A percentile compares a stretch with the other conserved stretches of the same genome.
phyloP scores from a whole-genome alignment of 2,888 invertebrate species.

The Cheiracanthium punctorium region DNA sequence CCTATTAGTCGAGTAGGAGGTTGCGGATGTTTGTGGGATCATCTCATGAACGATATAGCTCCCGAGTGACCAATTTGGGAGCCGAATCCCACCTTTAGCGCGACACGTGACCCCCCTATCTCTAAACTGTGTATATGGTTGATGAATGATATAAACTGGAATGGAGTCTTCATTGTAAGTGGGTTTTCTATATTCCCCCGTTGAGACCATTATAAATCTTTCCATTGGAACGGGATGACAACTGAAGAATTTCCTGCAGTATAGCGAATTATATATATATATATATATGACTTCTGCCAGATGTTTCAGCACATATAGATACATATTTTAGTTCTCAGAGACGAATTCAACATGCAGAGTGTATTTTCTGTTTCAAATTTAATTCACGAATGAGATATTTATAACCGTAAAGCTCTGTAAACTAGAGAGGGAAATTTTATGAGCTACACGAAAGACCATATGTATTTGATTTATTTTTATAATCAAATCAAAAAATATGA shows the following conservation, averaged over 20 bases:
- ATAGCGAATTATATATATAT: neutral
- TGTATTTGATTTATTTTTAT: no score
- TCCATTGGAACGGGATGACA: neutral
- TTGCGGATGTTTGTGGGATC: constrained; percentile 9
- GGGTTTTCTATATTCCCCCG: constrained; percentile 14
- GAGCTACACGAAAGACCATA: no score
- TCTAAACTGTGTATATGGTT: constrained; percentile 38
- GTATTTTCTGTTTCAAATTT: no score
- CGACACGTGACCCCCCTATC: constrained; percentile 50
- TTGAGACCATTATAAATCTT: constrained; percentile 16
- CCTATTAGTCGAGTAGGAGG: constrained; percentile 34
- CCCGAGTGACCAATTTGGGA: constrained; percentile 55
- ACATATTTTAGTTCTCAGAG: no score
- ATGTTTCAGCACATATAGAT: neutral
- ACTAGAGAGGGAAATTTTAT: no score
- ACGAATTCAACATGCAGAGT: no score
- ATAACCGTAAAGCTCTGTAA: no score
- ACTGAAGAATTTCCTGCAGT: neutral
- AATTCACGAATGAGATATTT: no score
- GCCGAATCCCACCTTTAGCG: constrained; percentile 42
- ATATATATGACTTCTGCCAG: neutral
- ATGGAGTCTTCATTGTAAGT: constrained; percentile 47
- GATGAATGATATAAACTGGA: constrained; percentile 54
- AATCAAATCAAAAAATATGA: no score
- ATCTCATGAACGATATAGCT: constrained; percentile 30